Evolutionary conservation across 2,888 invertebrate species (phyloP), one percentile per base, ranked within the genome.

Genomic region (Rotaria socialis): DNA sequence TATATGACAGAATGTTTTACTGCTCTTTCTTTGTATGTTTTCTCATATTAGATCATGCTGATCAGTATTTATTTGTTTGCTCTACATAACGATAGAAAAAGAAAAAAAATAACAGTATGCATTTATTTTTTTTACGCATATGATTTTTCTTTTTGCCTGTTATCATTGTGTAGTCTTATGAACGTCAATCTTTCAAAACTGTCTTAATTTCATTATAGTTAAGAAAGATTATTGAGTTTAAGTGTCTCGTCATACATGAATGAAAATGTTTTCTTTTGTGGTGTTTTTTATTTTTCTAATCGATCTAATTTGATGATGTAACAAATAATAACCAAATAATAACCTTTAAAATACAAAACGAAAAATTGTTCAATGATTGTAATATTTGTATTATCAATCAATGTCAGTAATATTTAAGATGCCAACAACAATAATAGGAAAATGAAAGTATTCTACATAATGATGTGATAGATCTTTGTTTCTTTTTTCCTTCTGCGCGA

Each of bases 261-360:
- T 22, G 2, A 5, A 22, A 55, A 55, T 19, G 22, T 55, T 55
- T 55, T 55, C 6, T 19, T 22, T 55, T 19, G 19, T 55, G 24
- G 24, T 56, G 22, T 24, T 24, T 56, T 50, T 24, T 56, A 24
- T 24, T 24, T 24, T 56, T 56, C 56, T 56, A 22, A 56, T 67
- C 67, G 67, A 35, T 67, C 67, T 67, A 67, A 67, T 41, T 67
- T 67, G 67, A 67, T 67, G 67, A 67, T 67, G 19, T 14, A 19
- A 35, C 19, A 56, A 67, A 19, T 41, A 11, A 8, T 5, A 35
- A 35, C 16, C 16, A 67, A 14, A 67, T 0, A 35, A 67, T 35
- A 27, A 67, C 67, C 55, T 55, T 55, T 55, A 6, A 55, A 55
- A 55, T 5, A 35, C 19, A 10, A 19, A 27, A 24, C 8, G 2